Evolutionary conservation across 1,140 invertebrate genomes (phyloP).

Genomic region (Papilio machaon): DNA sequence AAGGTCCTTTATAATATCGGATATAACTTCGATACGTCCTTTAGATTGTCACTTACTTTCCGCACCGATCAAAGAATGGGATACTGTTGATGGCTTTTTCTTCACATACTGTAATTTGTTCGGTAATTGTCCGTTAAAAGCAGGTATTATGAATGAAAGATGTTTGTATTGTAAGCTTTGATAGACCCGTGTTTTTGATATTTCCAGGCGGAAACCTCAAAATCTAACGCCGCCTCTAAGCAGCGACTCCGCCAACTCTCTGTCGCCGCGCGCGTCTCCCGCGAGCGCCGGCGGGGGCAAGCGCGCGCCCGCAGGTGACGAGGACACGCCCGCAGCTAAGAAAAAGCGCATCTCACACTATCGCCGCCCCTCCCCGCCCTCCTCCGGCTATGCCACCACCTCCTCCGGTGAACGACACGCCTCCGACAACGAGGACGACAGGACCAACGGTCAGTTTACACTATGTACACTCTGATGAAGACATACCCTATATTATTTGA

Average conservation of each 20-base stretch:
- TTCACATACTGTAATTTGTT: not conserved
- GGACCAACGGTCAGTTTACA: constrained; percentile 70
- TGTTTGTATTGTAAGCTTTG: not conserved
- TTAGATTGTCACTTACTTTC: too few species aligned
- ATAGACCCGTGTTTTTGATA: not conserved
- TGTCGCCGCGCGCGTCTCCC: constrained; percentile 77
- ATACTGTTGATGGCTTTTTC: not conserved
- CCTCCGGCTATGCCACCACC: constrained; percentile 76
- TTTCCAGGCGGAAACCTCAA: constrained; percentile 90
- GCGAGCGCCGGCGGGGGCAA: constrained; percentile 84
- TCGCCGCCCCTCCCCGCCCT: constrained; percentile 82
- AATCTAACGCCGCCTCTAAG: constrained; percentile 93
- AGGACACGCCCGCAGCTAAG: constrained; percentile 84
- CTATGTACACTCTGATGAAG: too few species aligned
- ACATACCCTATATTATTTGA: too few species aligned
- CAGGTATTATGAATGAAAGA: too few species aligned
- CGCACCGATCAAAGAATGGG: too few species aligned
- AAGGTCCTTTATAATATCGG: too few species aligned
- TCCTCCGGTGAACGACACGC: constrained; percentile 79
- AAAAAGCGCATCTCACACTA: constrained; percentile 92
- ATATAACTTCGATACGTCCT: too few species aligned
- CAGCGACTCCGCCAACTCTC: constrained; percentile 86
- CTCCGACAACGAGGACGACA: constrained; percentile 79
- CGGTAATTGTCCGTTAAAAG: too few species aligned
- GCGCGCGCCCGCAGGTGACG: constrained; percentile 83